Conservation (phyloP, 2,113 vertebrate genomes). For the Chaetops frenatus region DNA sequence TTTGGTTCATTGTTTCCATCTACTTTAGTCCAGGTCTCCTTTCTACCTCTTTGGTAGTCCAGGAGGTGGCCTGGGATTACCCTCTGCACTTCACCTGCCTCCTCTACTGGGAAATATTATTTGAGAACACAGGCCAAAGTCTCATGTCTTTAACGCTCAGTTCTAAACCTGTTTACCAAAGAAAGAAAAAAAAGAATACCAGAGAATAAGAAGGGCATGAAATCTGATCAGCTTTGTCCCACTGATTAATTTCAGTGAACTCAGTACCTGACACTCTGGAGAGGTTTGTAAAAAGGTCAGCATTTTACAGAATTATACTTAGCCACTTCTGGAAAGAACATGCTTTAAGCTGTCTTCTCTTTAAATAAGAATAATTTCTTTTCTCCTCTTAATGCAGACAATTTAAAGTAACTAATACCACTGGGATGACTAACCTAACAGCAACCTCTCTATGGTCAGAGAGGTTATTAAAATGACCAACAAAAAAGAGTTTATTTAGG, state of each 20-base stretch:
- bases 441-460: background rate
- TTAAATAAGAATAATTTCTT: background rate
- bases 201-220: background rate
- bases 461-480: background rate
- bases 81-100: background rate
- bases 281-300: background rate
- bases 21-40: background rate
- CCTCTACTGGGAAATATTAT: background rate
- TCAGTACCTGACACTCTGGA: background rate
- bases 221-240: background rate
- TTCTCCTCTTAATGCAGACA: background rate
- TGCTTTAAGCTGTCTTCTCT: background rate
- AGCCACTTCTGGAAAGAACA: background rate
- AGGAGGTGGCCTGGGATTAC: background rate
- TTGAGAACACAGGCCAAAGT: background rate
- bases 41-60: background rate
- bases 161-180: background rate
- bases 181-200: background rate
- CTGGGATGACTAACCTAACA: background rate
- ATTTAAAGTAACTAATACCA: background rate
- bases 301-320: background rate
- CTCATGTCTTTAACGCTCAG: background rate
- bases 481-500: background rate
- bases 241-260: background rate
- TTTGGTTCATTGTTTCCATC: background rate